Base-by-base conservation (phyloP, 2,797 vertebrate genomes). In the Microctenopoma lineatum region DNA sequence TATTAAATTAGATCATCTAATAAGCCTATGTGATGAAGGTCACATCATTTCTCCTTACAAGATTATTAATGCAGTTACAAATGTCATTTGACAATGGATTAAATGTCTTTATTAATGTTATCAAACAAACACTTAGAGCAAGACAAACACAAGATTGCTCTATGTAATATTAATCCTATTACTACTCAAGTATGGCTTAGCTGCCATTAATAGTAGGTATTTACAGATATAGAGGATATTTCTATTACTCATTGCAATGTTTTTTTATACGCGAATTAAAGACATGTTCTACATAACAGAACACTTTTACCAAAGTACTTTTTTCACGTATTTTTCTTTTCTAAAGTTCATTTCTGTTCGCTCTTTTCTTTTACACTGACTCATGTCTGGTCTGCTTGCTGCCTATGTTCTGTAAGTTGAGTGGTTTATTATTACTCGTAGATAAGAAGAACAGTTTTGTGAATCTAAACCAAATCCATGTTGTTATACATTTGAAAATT, bases 401-500 rank as follows among this genome's bases (percentile, higher is more conserved):
- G 16, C 34, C 8, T 26, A 0, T 47, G 42, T 36, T 18, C 45
- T 48, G n/a, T 15, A 9, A 7, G 8, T 41, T 18, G 13, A 18
- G 46, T 15, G 8, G 0, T 3, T 14, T 7, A 34, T 0, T 7
- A 29, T 27, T 34, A 7, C 4, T 25, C 26, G 12, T 3, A 1
- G 41, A 29, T 47, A n/a, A n/a, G 16, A 14, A 27, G 16, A 12
- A 18, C 54, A 32, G n/a, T 69, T 46, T 36, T 58, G 36, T 34
- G 46, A 76, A 66, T 36, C 12, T 14, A 9, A 53, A 66, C 73
- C 36, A 34, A 57, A 63, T 69, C 62, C 51, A 21, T 25, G 41
- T 60, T 80, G 47, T 73, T 44, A 45, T 18, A 12, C 46, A 60
- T 70, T 45, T 62, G 15, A 75, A 59, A 60, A 70, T 66, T 64